Percentiles rank a stretch among this genome's conserved stretches.
These are phyloP conservation scores for Aleiodes testaceus DNA, from an alignment of 2,888 invertebrate species.

Conservation along the genomic window DNA sequence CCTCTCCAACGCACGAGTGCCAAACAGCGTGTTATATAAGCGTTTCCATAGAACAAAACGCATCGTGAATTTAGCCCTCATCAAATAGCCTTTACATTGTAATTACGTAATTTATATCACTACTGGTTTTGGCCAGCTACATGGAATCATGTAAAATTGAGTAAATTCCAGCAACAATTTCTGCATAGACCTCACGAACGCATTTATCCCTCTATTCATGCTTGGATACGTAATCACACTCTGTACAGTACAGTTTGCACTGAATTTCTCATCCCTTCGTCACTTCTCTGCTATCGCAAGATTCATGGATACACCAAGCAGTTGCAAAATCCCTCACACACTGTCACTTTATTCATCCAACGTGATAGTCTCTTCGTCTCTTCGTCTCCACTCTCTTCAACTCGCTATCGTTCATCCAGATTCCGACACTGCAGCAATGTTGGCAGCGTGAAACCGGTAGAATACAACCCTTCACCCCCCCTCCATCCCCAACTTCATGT, in stretches of 20 bases:
- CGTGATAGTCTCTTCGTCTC: background rate
- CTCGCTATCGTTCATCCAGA: slow-evolving; percentile 28
- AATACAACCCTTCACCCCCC: background rate
- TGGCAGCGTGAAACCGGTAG: background rate
- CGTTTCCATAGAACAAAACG: slow-evolving; percentile 14
- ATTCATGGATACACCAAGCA: slow-evolving; percentile 18
- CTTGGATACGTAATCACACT: slow-evolving; percentile 35
- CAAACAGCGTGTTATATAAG: slow-evolving; percentile 24
- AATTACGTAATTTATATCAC: slow-evolving; percentile 67
- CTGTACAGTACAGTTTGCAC: slow-evolving; percentile 14
- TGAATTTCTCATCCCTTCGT: background rate
- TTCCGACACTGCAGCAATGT: slow-evolving; percentile 9
- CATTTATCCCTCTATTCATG: slow-evolving; percentile 20
- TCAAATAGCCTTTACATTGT: slow-evolving; percentile 43
- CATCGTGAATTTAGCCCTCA: slow-evolving; percentile 13
- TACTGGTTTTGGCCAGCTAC: slow-evolving; percentile 34
- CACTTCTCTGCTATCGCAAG: slow-evolving; percentile 7
- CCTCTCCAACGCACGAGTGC: slow-evolving; percentile 20
- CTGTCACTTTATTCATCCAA: slow-evolving; percentile 31
- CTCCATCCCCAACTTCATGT: background rate
- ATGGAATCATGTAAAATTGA: slow-evolving; percentile 56
- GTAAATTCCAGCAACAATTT: slow-evolving; percentile 59
- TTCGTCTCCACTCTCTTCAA: background rate
- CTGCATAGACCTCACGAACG: background rate
- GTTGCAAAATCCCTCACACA: slow-evolving; percentile 6